Evolutionary conservation across 2,888 invertebrate genomes (phyloP).

Genomic region (Dichetophora obliterata): DNA sequence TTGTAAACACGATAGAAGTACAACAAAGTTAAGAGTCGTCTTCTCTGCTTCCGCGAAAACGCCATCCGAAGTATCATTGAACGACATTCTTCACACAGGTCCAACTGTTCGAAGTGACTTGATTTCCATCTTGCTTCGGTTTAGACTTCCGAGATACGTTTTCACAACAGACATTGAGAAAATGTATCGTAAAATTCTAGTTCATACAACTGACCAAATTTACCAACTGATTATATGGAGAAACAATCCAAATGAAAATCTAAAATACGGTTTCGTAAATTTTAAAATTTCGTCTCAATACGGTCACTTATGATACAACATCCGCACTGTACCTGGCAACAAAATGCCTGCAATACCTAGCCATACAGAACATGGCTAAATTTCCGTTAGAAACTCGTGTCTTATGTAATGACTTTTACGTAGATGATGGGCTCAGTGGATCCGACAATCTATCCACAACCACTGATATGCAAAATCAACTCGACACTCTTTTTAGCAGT

Average conservation of each 20-base stretch:
- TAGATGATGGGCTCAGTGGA: too few species aligned
- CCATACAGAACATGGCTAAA: background rate
- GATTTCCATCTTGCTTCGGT: conserved; percentile 35
- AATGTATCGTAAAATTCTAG: conserved; percentile 53
- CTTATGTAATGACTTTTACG: background rate
- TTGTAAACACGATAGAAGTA: conserved; percentile 36
- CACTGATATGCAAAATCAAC: background rate
- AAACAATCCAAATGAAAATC: conserved; percentile 23
- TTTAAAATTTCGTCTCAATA: conserved; percentile 43
- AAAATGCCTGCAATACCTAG: conserved; percentile 14
- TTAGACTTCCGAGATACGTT: conserved; percentile 42
- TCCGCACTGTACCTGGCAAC: conserved; percentile 35
- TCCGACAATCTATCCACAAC: too few species aligned
- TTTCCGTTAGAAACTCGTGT: background rate
- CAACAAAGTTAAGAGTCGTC: too few species aligned
- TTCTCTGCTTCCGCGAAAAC: too few species aligned
- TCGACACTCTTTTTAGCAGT: background rate
- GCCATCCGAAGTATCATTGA: too few species aligned
- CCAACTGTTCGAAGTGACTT: conserved; percentile 48
- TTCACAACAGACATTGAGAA: too few species aligned
- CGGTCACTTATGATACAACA: conserved; percentile 46
- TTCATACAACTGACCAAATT: conserved; percentile 44
- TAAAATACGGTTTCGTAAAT: too few species aligned
- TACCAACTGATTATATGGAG: conserved; percentile 51
- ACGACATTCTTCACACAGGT: too few species aligned